phyloP scores from a whole-genome alignment of 2,797 vertebrate species.

The Euthynnus affinis region DNA sequence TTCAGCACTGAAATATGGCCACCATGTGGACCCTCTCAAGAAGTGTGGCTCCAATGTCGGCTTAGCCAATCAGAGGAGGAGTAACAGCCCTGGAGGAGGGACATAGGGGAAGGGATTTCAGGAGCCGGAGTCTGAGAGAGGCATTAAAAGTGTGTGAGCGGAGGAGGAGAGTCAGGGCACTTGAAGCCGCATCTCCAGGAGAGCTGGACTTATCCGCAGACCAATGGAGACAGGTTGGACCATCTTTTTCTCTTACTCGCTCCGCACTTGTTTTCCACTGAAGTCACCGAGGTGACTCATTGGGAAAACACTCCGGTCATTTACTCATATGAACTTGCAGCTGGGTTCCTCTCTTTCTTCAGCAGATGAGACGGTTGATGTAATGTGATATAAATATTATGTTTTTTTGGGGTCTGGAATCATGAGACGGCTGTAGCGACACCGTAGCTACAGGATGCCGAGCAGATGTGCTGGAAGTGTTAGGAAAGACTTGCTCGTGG shows the following conservation, averaged over 20 bases:
- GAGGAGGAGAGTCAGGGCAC: slow-evolving; percentile 60
- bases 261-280: not conserved
- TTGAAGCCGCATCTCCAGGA: slow-evolving; percentile 69
- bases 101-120: slow-evolving; percentile 58
- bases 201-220: slow-evolving; percentile 59
- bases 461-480: slow-evolving; percentile 69
- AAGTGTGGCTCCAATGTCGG: slow-evolving; percentile 63
- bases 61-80: slow-evolving; percentile 68
- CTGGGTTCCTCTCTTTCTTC: not conserved
- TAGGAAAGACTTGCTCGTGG: slow-evolving; percentile 52
- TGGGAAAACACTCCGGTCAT: not conserved
- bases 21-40: slow-evolving; percentile 80
- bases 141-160: slow-evolving; percentile 51
- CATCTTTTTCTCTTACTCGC: slow-evolving; percentile 7
- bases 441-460: slow-evolving; percentile 52
- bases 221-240: slow-evolving; percentile 75
- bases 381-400: slow-evolving; percentile 19
- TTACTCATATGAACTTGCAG: not conserved
- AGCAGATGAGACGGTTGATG: slow-evolving; percentile 11
- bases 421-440: slow-evolving; percentile 4
- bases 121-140: slow-evolving; percentile 46
- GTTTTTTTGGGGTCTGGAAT: slow-evolving; percentile 46
- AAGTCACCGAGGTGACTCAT: not conserved
- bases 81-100: slow-evolving; percentile 50
- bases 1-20: slow-evolving; percentile 79